Evolutionary conservation across 2,888 invertebrate species (phyloP).

Genomic region (Lampropteryx suffumata): DNA sequence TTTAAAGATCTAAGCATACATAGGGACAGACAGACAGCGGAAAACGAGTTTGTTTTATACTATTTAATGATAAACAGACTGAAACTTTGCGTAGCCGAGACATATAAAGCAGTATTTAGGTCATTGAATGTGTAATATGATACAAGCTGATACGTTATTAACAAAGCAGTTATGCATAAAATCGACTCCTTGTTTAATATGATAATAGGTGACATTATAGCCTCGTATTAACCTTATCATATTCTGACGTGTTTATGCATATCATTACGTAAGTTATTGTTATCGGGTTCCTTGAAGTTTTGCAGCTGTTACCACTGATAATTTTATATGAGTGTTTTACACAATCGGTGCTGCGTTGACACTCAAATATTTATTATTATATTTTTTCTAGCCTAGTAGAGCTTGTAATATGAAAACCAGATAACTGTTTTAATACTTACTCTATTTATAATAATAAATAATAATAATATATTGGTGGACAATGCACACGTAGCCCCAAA

Average conservation of each 20-base stretch:
- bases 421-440: no score
- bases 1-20: no score
- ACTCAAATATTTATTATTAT: no score
- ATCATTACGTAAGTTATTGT: constrained; percentile 14
- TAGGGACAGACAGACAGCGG: no score
- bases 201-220: constrained; percentile 39
- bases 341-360: neutral
- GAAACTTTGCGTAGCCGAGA: constrained; percentile 38
- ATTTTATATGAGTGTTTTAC: neutral
- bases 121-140: constrained; percentile 52
- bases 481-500: no score
- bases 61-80: no score
- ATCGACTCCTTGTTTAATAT: constrained; percentile 38
- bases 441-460: no score
- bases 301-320: constrained; percentile 1
- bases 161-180: constrained; percentile 37
- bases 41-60: no score
- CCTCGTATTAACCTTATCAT: constrained; percentile 4
- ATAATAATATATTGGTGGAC: no score
- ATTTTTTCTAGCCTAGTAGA: no score
- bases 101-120: constrained; percentile 63
- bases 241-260: constrained; percentile 9
- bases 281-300: constrained; percentile 3
- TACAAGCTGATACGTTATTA: constrained; percentile 44
- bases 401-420: no score